These are phyloP conservation scores for Sminthurinus aureus DNA, from an alignment of 2,888 invertebrate species.

Conservation along the genomic window DNA sequence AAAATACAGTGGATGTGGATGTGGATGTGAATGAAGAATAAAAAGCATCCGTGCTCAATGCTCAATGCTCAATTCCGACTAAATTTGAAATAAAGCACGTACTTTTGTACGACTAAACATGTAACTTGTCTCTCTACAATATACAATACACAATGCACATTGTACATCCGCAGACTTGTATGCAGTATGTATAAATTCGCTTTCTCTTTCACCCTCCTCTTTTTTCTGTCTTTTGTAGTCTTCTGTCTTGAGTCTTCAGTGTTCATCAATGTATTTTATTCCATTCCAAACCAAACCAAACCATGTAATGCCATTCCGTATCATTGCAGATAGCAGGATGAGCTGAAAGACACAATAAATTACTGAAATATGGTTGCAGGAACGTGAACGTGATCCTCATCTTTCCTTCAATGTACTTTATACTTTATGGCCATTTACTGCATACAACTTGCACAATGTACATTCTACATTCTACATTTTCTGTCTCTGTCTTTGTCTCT, in stretches of 20 bases:
- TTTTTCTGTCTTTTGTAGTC: not conserved
- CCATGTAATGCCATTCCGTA: too few relatives aligned
- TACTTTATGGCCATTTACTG: slow-evolving; percentile 26
- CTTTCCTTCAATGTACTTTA: slow-evolving; percentile 34
- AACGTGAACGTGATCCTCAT: slow-evolving; percentile 26
- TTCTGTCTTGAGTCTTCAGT: too few relatives aligned
- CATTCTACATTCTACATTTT: not conserved
- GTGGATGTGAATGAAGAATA: too few relatives aligned
- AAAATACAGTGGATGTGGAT: too few relatives aligned
- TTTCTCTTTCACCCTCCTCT: not conserved
- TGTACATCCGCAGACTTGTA: not conserved
- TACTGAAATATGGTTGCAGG: slow-evolving; percentile 19
- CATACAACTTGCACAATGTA: not conserved
- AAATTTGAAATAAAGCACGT: too few relatives aligned
- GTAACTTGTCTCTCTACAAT: too few relatives aligned
- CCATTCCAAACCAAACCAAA: not conserved
- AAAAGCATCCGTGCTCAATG: too few relatives aligned
- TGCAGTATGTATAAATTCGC: not conserved
- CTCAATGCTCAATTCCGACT: too few relatives aligned
- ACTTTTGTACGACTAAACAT: too few relatives aligned
- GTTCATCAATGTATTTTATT: not conserved
- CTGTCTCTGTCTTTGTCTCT: not conserved
- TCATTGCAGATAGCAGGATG: too few relatives aligned
- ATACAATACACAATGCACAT: too few relatives aligned
- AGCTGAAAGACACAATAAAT: slow-evolving; percentile 31